Base-by-base conservation (phyloP, 2,113 vertebrate genomes). In the Helogale parvula region DNA sequence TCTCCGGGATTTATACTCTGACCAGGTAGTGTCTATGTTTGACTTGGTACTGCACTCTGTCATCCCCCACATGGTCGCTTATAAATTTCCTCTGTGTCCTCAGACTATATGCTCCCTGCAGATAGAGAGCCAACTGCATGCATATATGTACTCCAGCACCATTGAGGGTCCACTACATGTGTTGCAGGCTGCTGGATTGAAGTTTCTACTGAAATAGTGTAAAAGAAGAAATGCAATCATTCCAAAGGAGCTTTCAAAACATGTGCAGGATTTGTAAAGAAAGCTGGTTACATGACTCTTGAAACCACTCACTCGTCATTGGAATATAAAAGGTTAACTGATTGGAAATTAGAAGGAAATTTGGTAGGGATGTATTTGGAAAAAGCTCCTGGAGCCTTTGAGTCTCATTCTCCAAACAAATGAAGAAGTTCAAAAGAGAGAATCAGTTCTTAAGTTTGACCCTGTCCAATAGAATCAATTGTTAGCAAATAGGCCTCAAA, bases 21-120 rank as follows among this genome's bases (percentile, higher is more conserved):
- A 29, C 1, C 9, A 0, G 35, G 29, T 4, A 19, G 41, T 29
- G 12, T 9, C 14, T 2, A 23, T 27, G 2, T 68, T n/a, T 63
- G 15, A 50, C 13, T 47, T 45, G 0, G 31, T 50, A 31, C 31
- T 17, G 7, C 0, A 0, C 13, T 33, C 35, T 19, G 0, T 31
- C 29, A 9, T 66, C 23, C 5, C 11, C 17, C 1, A 0, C 9
- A 69, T 3, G 10, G 4, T 41, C 50, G 71, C 47, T 4, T 68
- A 21, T 38, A 13, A 14, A n/a, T 7, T 7, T 38, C 31, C 6
- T 2, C 27, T 47, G 5, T 45, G n/a, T 41, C 27, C 33, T 68
- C 68, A 50, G 15, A 47, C 45, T 4, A 2, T 7, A 23, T 33
- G 25, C 16, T 68, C 17, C 31, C 8, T 45, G 23, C 54, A 25